Percentiles rank a stretch among this genome's conserved stretches.
Conservation (phyloP, 2,888 invertebrate species). For the Apodemia zela region DNA sequence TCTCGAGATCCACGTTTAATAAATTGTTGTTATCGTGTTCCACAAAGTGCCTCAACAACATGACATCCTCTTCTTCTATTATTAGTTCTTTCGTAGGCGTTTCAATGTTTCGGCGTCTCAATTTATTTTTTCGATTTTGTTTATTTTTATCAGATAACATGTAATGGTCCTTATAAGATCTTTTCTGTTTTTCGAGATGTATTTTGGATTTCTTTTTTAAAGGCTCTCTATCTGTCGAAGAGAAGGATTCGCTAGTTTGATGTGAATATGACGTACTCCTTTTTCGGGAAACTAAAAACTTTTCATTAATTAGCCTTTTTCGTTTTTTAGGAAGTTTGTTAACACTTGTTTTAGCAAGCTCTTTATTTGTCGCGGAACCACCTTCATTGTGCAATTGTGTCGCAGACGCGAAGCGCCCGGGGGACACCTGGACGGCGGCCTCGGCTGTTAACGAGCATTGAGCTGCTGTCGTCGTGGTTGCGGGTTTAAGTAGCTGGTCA, state of each 20-base stretch:
- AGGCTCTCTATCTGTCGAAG: not conserved
- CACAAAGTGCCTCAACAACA: slow-evolving; percentile 39
- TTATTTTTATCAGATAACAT: not conserved
- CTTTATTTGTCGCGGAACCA: not conserved
- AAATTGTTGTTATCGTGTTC: slow-evolving; percentile 29
- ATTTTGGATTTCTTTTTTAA: not conserved
- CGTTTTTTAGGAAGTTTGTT: not conserved
- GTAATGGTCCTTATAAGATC: not conserved
- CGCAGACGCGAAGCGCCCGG: not conserved
- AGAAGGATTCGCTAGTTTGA: not conserved
- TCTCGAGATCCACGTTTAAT: slow-evolving; percentile 37
- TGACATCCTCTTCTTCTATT: slow-evolving; percentile 41
- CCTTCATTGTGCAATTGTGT: not conserved
- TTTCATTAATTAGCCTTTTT: not conserved
- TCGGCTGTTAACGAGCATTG: slow-evolving; percentile 2
- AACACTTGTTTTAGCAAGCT: not conserved
- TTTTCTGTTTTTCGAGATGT: not conserved
- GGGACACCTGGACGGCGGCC: not conserved
- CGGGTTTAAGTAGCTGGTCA: slow-evolving; percentile 1
- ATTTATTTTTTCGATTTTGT: not conserved
- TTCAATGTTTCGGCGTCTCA: not conserved
- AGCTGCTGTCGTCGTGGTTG: not conserved
- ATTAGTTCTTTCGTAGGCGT: slow-evolving; percentile 40
- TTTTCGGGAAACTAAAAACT: not conserved
- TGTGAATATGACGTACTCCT: not conserved